A percentile compares a stretch with the other conserved stretches of the same genome.
Conservation (phyloP, 2,797 vertebrate species). For the Tangara arthus region DNA sequence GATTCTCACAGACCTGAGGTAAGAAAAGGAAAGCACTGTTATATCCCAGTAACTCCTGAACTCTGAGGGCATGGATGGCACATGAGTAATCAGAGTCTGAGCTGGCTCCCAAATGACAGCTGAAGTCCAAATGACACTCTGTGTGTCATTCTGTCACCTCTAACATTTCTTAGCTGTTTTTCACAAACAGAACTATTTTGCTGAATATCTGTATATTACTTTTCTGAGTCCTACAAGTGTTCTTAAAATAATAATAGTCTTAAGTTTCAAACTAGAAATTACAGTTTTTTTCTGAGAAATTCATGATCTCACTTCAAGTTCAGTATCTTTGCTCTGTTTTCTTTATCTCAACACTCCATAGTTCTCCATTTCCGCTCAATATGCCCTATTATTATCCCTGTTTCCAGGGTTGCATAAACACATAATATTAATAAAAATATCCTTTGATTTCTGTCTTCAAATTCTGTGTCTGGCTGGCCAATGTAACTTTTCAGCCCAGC, state of each 20-base stretch:
- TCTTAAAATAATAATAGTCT: not conserved
- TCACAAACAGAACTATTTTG: not conserved
- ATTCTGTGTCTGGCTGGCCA: not conserved
- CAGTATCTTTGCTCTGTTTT: not conserved
- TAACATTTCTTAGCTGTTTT: not conserved
- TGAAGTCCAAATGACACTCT: not conserved
- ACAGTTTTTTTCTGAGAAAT: not conserved
- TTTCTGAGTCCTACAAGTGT: not conserved
- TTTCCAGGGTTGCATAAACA: not conserved
- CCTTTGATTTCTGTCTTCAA: not conserved
- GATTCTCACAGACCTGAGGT: not conserved
- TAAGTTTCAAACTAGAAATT: not conserved
- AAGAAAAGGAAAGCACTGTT: not conserved
- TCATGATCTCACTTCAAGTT: not conserved
- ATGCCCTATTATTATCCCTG: not conserved
- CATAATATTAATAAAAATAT: not conserved
- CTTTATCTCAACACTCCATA: not conserved
- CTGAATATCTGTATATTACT: not conserved
- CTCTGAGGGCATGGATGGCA: not conserved
- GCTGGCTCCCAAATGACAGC: not conserved
- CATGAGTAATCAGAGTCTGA: not conserved
- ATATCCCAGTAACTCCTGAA: not conserved
- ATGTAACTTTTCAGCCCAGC: not conserved
- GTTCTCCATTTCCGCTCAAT: not conserved
- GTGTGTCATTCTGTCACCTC: not conserved